Evolutionary conservation across 1,140 invertebrate species (phyloP).

Genomic region (Glossosoma conforme): DNA sequence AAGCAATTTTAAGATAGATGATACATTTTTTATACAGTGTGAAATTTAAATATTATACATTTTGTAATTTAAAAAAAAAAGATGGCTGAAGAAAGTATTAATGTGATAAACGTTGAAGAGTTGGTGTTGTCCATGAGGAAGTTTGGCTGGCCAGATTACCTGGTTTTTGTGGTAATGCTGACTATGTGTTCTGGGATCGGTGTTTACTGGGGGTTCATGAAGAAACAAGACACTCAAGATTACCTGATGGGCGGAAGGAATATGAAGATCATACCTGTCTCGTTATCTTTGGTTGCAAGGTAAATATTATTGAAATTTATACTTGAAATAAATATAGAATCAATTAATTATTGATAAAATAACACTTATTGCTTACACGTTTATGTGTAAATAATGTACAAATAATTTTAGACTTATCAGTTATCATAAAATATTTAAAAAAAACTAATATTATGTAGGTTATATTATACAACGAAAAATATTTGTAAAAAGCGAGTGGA

Average conservation of each 20-base stretch:
- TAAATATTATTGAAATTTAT: slow-evolving; percentile 37
- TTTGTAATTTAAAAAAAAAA: not conserved
- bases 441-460: too few relatives aligned
- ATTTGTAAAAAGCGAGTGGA: too few relatives aligned
- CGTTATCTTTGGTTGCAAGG: slow-evolving; percentile 76
- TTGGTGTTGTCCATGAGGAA: slow-evolving; percentile 57
- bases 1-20: too few relatives aligned
- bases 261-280: slow-evolving; percentile 75
- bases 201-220: slow-evolving; percentile 72
- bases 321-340: too few relatives aligned
- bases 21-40: too few relatives aligned
- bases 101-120: slow-evolving; percentile 50
- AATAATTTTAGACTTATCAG: too few relatives aligned
- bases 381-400: too few relatives aligned
- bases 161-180: slow-evolving; percentile 68
- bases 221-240: slow-evolving; percentile 64
- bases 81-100: slow-evolving; percentile 12
- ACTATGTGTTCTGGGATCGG: slow-evolving; percentile 67
- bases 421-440: too few relatives aligned
- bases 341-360: too few relatives aligned
- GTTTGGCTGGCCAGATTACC: slow-evolving; percentile 65
- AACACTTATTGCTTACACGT: too few relatives aligned
- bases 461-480: too few relatives aligned
- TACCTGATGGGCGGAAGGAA: slow-evolving; percentile 80
- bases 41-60: not conserved